Evolutionary conservation across 1,140 invertebrate species (phyloP), one percentile per base, ranked within the genome.

Genomic region (Solen grandis): DNA sequence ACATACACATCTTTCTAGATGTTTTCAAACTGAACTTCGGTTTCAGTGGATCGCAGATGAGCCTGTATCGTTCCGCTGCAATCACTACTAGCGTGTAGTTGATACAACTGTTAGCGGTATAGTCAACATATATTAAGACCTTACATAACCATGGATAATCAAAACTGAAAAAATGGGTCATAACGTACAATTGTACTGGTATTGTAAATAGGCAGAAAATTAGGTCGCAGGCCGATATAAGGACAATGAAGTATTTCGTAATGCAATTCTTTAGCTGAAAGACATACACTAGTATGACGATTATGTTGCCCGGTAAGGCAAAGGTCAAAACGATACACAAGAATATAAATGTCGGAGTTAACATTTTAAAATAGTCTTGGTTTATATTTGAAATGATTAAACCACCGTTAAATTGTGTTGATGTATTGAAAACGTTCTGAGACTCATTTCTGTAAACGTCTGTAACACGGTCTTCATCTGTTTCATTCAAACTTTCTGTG

Each of bases 91-190:
- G 52, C 25, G 68, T 70, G 22, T 55, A 27, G 16, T 38, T 70
- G 5, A 54, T 35, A 38, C 55, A 33, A 57, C 57, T 70, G 41
- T 38, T 70, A 16, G 38, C 46, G 2, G 14, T 55, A 36, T 70
- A 70, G 5, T 50, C 4, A 57, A 70, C 55, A 50, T 16, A 70
- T 16, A 50, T 8, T 14, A 70, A 55, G 2, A n/a, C 55, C n/a
- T 70, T 70, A 52, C 68, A 70, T 31, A 57, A 5, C 50, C 50
- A 70, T 33, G 19, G n/a, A n/a, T 55, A n/a, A 57, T 70, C 68
- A 50, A 29, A 70, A 10, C 35, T n/a, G 22, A 57, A 70, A 22
- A 70, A 70, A 19, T 52, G 5, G 3, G 41, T 70, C 68, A 70
- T 70, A 19, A 70, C 57, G 13, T n/a, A 50, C 3, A 70, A 54